Conservation (phyloP, 1,140 invertebrate genomes). For the Alviniconcha marisindica region DNA sequence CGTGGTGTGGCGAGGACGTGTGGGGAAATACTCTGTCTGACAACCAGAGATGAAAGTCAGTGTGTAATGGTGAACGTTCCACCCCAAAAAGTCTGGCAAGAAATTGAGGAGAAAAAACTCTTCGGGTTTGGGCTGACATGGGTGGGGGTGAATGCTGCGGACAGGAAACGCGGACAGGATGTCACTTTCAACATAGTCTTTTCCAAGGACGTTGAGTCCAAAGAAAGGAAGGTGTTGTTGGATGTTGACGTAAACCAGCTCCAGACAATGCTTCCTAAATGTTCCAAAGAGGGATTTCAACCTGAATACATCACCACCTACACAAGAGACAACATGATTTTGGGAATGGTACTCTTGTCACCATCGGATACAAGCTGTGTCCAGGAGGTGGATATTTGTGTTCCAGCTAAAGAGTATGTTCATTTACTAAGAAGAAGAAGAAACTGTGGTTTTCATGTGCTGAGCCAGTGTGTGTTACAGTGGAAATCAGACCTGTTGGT, state of each 20-base stretch:
- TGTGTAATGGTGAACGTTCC: slow-evolving; percentile 51
- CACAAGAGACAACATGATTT: background rate
- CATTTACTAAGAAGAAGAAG: background rate
- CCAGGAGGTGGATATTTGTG: background rate
- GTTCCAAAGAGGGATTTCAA: background rate
- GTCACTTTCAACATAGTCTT: slow-evolving; percentile 25
- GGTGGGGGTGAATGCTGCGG: background rate
- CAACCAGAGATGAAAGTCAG: slow-evolving; percentile 47
- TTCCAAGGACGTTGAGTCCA: background rate
- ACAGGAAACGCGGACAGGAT: background rate
- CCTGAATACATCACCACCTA: slow-evolving; percentile 19
- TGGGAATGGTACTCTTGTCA: background rate
- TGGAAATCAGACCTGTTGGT: background rate
- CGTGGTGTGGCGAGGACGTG: background rate
- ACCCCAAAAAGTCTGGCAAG: background rate
- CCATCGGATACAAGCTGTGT: background rate
- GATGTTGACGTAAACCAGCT: background rate
- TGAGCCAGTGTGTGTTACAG: slow-evolving; percentile 27
- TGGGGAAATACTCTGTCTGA: slow-evolving; percentile 29
- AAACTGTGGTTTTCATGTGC: slow-evolving; percentile 18
- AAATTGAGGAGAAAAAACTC: slow-evolving; percentile 32
- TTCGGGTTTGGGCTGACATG: slow-evolving; percentile 30
- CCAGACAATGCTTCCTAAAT: background rate
- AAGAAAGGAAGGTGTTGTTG: background rate
- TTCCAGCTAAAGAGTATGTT: slow-evolving; percentile 6